A percentile compares a stretch with the other conserved stretches of the same genome.
Evolutionary conservation across 2,797 vertebrate genomes (phyloP).

Genomic region (Myotis daubentonii): DNA sequence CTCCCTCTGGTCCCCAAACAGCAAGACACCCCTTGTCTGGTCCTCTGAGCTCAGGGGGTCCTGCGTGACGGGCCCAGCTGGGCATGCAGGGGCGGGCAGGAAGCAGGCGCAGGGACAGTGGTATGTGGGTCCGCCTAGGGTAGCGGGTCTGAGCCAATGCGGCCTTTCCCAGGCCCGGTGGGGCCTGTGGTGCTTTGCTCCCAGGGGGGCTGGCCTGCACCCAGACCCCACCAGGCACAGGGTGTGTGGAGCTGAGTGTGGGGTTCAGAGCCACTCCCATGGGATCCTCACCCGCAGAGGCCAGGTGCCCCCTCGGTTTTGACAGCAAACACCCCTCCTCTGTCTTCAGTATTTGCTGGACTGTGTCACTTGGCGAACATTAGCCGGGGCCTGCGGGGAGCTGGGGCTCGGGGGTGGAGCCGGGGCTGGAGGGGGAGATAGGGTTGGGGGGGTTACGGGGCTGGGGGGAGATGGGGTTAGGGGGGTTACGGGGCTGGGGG

Average conservation of each 20-base stretch:
- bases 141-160: accelerated
- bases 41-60: not conserved
- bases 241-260: not conserved
- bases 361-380: not conserved
- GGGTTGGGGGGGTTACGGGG: too few relatives aligned
- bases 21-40: not conserved
- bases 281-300: not conserved
- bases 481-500: too few relatives aligned
- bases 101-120: accelerated
- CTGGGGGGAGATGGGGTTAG: too few relatives aligned
- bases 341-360: not conserved
- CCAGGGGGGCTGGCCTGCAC: too few relatives aligned
- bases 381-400: not conserved
- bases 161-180: not conserved
- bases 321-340: accelerated
- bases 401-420: too few relatives aligned
- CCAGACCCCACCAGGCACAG: not conserved
- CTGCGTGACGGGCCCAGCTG: not conserved
- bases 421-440: too few relatives aligned
- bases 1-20: not conserved
- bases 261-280: not conserved
- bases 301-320: accelerated
- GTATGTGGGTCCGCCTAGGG: accelerated
- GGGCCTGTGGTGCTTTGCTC: not conserved
- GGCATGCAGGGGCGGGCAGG: too few relatives aligned